A percentile compares a stretch with the other conserved stretches of the same genome.
These are phyloP conservation scores for Pseudocheirus occidentalis DNA, from an alignment of 2,797 vertebrate species.

Conservation along the genomic window DNA sequence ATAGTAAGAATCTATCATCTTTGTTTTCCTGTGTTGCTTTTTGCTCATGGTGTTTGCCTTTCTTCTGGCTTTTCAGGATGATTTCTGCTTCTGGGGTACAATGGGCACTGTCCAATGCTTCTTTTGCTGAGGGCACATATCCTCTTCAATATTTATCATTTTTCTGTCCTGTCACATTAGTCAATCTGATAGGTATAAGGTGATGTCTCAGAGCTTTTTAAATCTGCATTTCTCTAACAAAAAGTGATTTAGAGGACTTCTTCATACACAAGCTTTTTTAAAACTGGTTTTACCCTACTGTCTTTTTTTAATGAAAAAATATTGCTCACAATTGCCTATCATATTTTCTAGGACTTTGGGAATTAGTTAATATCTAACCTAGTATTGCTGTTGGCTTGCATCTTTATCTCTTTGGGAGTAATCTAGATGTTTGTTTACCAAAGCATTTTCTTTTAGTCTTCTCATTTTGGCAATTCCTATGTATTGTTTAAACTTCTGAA, in stretches of 20 bases:
- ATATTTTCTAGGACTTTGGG: neutral
- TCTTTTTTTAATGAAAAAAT: neutral
- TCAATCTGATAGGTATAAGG: neutral
- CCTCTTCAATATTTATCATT: neutral
- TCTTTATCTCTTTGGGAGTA: neutral
- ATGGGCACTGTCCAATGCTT: no score
- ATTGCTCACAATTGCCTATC: neutral
- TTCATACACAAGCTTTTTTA: neutral
- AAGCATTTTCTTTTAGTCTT: neutral
- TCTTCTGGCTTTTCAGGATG: no score
- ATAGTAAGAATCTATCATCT: no score
- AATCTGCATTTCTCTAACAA: neutral
- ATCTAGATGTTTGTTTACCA: neutral
- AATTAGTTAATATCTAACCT: neutral
- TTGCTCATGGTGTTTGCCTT: no score
- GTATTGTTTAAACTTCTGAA: neutral
- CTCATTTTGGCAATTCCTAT: neutral
- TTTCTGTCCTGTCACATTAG: neutral
- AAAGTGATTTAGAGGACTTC: neutral
- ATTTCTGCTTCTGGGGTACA: no score
- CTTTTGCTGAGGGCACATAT: no score
- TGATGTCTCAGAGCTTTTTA: neutral
- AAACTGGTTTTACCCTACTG: neutral
- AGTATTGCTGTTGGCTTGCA: neutral
- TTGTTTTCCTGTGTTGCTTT: no score